Evolutionary conservation across 2,888 invertebrate species (phyloP).

Genomic region (Sepiola atlantica): DNA sequence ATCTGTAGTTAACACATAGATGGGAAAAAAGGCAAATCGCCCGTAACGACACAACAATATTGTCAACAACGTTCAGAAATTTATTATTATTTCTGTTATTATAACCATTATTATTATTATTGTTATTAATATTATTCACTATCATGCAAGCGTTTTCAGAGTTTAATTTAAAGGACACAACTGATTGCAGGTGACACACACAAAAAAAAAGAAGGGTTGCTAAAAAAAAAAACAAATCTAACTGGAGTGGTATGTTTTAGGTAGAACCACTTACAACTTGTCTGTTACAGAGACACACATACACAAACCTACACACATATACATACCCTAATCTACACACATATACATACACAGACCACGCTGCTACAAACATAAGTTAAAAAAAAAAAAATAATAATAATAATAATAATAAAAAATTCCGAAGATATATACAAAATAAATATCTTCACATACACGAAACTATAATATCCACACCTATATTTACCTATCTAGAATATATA

Average conservation of each 20-base stretch:
- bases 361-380: background rate
- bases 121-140: background rate
- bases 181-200: background rate
- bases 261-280: background rate
- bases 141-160: slow-evolving; percentile 32
- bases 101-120: no score
- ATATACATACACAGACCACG: background rate
- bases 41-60: background rate
- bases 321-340: background rate
- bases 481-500: background rate
- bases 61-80: background rate
- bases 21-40: background rate
- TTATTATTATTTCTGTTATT: background rate
- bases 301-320: background rate
- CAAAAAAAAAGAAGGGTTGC: background rate
- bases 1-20: slow-evolving; percentile 39
- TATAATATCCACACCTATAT: background rate
- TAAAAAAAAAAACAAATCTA: background rate
- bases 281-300: slow-evolving; percentile 19
- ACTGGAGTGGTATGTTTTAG: background rate
- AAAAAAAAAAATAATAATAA: background rate
- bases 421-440: background rate
- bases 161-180: slow-evolving; percentile 32
- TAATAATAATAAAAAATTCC: background rate
- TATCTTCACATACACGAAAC: background rate